Evolutionary conservation across 2,797 vertebrate species (phyloP), one percentile per base, ranked within the genome.

Genomic region (Geotrypetes seraphini): DNA sequence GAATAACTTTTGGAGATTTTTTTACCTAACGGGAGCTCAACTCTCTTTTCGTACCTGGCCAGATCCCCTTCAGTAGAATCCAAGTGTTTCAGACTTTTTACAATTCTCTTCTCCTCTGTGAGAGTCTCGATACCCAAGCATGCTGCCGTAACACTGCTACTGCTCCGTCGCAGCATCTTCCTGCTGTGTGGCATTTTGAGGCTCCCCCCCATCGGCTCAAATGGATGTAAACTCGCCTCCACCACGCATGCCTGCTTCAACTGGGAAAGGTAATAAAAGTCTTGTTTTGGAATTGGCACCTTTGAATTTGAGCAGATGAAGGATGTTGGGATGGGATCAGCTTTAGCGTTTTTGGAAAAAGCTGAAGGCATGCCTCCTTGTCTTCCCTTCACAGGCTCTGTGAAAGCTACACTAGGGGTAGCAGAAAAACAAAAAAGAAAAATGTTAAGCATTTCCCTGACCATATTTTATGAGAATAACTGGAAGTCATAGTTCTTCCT

Each of bases 331-430:
- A 79, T 73, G 64, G 84, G 79, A 72, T 84, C 84, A 75, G 78
- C 69, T 81, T 84, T 80, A 48, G 74, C 76, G 79, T 90, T 83
- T 75, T 79, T 81, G 78, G 74, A 86, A 83, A 86, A 78, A 87
- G 81, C 73, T 82, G 87, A 85, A 85, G 88, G 81, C 73, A 81
- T 83, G 68, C 84, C 86, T 74, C 86, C 88, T 83, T 73, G 79
- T 83, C 77, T 85, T 83, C 71, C 76, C 79, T 73, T 88, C 80
- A 81, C 85, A 88, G 86, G 85, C 83, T 94, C 88, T 91, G 91
- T 89, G 82, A 85, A 85, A 87, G 87, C 92, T 99, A 99, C 91
- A 99, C 96, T 99, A 94, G 91, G 91, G 91, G 92, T 76, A 88
- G 87, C 73, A 90, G 88, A 83, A 83, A 75, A 79, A 78, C 86